A percentile compares a stretch with the other conserved stretches of the same genome.
Evolutionary conservation across 2,888 invertebrate genomes (phyloP).

Genomic region (Erannis defoliaria): DNA sequence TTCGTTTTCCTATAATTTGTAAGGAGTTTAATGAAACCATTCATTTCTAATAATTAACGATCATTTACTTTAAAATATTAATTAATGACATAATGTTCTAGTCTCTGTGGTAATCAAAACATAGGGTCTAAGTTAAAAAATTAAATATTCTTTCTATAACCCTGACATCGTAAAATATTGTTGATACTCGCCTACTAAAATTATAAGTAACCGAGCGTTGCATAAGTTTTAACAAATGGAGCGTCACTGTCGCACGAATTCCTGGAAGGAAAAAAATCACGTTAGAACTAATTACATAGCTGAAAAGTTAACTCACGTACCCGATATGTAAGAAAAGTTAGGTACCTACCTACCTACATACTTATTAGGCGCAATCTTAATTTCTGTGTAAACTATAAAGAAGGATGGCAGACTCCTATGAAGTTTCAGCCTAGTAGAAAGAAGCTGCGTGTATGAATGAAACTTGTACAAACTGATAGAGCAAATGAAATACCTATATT

Average conservation of each 20-base stretch:
- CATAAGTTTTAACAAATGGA: conserved; percentile 97
- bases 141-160: conserved; percentile 74
- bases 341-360: neutral
- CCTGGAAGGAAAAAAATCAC: conserved; percentile 86
- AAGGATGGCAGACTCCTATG: neutral
- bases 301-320: neutral
- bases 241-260: conserved; percentile 94
- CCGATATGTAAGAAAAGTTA: neutral
- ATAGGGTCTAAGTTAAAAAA: conserved; percentile 80
- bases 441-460: no score
- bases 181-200: conserved; percentile 81
- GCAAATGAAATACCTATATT: no score
- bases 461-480: no score
- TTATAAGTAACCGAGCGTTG: conserved; percentile 97
- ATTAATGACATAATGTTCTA: conserved; percentile 76
- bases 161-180: conserved; percentile 77
- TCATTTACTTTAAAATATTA: conserved; percentile 86
- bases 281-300: conserved; percentile 13
- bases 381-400: neutral
- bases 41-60: conserved; percentile 84
- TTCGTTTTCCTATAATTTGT: conserved; percentile 7
- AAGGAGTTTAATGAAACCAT: conserved; percentile 65
- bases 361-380: neutral
- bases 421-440: no score
- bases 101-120: conserved; percentile 74